Conservation (phyloP, 2,888 invertebrate genomes). For the Thecocarcelia acutangulata region DNA sequence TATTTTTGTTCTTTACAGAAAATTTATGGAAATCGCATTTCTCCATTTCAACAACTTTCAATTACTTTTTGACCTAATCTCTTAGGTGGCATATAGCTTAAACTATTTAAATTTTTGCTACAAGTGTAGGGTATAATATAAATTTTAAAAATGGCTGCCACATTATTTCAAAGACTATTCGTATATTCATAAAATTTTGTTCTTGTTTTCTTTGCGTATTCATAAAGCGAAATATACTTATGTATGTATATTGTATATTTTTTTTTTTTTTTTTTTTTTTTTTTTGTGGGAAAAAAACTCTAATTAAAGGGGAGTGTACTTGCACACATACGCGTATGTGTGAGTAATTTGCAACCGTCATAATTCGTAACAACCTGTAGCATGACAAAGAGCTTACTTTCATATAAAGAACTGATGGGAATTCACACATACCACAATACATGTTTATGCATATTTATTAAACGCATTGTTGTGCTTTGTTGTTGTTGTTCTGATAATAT, state of each 20-base stretch:
- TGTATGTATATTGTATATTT: neutral
- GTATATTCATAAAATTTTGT: slow-evolving; percentile 59
- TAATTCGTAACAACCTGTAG: slow-evolving; percentile 53
- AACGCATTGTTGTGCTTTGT: slow-evolving; percentile 6
- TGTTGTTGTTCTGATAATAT: slow-evolving; percentile 26
- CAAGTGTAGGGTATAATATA: slow-evolving; percentile 20
- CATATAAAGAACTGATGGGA: slow-evolving; percentile 33
- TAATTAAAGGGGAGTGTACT: slow-evolving; percentile 68
- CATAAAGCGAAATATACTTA: slow-evolving; percentile 25
- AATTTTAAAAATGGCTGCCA: slow-evolving; percentile 63
- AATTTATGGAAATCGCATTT: too few relatives aligned
- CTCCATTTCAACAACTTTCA: too few relatives aligned
- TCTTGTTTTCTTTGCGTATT: slow-evolving; percentile 38
- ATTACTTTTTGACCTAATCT: too few relatives aligned
- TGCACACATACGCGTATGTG: neutral
- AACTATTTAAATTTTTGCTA: too few relatives aligned
- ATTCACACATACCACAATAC: slow-evolving; percentile 34
- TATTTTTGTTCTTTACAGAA: too few relatives aligned
- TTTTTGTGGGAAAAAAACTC: slow-evolving; percentile 43
- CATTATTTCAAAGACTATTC: slow-evolving; percentile 59
- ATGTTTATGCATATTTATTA: slow-evolving; percentile 41
- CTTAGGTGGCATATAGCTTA: too few relatives aligned
- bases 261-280: neutral
- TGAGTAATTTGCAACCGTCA: slow-evolving; percentile 35
- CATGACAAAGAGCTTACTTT: slow-evolving; percentile 59